These are phyloP conservation scores for Alcis repandata DNA, from an alignment of 2,888 invertebrate species.

Conservation along the genomic window DNA sequence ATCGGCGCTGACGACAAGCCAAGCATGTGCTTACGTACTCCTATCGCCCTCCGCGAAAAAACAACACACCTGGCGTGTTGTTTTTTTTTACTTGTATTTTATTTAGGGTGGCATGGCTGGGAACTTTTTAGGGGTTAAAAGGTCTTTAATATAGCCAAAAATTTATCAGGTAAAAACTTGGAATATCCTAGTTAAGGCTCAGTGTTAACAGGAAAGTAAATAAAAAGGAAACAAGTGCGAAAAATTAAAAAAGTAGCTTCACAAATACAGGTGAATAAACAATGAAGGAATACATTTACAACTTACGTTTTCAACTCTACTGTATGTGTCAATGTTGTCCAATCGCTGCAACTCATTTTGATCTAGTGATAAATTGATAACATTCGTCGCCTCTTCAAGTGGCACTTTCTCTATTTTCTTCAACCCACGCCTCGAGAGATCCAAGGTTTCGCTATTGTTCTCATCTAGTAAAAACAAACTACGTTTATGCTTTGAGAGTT, in stretches of 20 bases:
- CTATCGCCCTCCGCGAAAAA: no score
- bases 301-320: slow-evolving; percentile 91
- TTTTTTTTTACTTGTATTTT: no score
- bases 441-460: slow-evolving; percentile 86
- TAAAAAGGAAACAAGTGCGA: neutral
- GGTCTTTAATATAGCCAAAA: no score
- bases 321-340: slow-evolving; percentile 94
- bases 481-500: slow-evolving; percentile 9
- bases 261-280: neutral
- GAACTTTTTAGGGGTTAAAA: no score
- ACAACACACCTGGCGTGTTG: no score
- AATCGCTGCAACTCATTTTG: slow-evolving; percentile 95
- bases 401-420: slow-evolving; percentile 93
- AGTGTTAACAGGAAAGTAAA: neutral
- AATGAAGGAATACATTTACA: slow-evolving; percentile 1
- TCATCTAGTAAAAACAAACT: slow-evolving; percentile 51
- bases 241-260: neutral
- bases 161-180: no score
- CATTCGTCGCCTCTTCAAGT: slow-evolving; percentile 88
- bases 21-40: no score
- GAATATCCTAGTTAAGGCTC: no score
- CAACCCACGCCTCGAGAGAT: slow-evolving; percentile 92
- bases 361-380: slow-evolving; percentile 91
- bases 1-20: no score
- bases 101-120: no score